phyloP scores from a whole-genome alignment of 2,797 vertebrate species.

The Sphenopsis melanotis region DNA sequence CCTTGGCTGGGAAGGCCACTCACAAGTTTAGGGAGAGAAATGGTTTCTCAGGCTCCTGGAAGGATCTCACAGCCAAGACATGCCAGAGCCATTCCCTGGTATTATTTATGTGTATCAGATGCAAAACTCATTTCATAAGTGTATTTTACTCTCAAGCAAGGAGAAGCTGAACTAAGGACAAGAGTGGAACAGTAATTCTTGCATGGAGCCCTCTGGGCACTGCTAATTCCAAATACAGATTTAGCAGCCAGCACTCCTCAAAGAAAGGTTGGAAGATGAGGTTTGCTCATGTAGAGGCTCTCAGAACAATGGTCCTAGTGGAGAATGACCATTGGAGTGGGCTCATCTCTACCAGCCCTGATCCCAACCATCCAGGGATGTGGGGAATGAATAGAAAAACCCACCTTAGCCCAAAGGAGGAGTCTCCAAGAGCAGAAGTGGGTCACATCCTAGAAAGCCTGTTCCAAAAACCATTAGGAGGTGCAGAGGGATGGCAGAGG shows the following conservation, averaged over 20 bases:
- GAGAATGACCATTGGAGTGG: background rate
- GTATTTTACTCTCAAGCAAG: background rate
- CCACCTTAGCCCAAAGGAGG: background rate
- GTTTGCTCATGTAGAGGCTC: background rate
- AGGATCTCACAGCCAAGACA: background rate
- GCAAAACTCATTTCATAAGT: background rate
- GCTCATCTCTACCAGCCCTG: background rate
- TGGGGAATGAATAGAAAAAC: background rate
- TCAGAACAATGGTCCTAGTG: accelerated
- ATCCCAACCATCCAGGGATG: background rate
- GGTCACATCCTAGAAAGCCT: background rate
- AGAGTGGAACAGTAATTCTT: accelerated
- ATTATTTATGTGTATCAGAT: background rate
- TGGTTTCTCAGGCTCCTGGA: background rate
- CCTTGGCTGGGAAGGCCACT: background rate
- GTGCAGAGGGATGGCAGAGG: background rate
- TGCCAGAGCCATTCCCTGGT: background rate
- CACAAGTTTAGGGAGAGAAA: background rate
- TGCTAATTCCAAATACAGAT: background rate
- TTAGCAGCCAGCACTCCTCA: background rate
- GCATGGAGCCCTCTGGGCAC: background rate
- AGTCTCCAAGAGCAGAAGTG: background rate
- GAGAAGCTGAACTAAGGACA: background rate
- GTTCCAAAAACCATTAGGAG: background rate
- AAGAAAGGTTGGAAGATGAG: background rate